Conservation (phyloP, 2,113 vertebrate species). For the Pyrgilauda ruficollis region DNA sequence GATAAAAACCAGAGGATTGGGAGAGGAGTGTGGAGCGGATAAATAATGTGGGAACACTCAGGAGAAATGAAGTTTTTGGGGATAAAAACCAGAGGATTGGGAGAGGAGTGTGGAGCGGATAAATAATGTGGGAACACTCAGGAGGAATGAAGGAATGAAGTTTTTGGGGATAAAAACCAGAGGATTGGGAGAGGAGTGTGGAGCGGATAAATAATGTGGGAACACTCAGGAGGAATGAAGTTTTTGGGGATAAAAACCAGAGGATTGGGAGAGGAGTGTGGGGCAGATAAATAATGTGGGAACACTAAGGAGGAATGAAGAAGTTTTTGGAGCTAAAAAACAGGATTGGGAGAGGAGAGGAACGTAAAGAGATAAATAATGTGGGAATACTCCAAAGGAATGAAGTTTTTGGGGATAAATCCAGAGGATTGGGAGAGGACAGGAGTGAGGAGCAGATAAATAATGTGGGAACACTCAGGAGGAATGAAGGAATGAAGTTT, state of each 20-base stretch:
- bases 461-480: not conserved
- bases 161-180: not conserved
- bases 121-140: not conserved
- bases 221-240: not conserved
- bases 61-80: not conserved
- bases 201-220: not conserved
- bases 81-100: not conserved
- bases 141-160: not conserved
- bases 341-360: not conserved
- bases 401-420: not conserved
- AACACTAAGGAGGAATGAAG: not conserved
- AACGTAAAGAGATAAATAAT: too few species aligned
- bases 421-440: not conserved
- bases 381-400: not conserved
- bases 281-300: not conserved
- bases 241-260: not conserved
- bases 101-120: not conserved
- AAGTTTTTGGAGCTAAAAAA: not conserved
- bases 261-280: not conserved
- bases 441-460: not conserved
- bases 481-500: not conserved
- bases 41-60: not conserved
- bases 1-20: not conserved
- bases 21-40: not conserved
- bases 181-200: not conserved